Evolutionary conservation across 2,797 vertebrate species (phyloP).

Genomic region (Hyperoplus immaculatus): DNA sequence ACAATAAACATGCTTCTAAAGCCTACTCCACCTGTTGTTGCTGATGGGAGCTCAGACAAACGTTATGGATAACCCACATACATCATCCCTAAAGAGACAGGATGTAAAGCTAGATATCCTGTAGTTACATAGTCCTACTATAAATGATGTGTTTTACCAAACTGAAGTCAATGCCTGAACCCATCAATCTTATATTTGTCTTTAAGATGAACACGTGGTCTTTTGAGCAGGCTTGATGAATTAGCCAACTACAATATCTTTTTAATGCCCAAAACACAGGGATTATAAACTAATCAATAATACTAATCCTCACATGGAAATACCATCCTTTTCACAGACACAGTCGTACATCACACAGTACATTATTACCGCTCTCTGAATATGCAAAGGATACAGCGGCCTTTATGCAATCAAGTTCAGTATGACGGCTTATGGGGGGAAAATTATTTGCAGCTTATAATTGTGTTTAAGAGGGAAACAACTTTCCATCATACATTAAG

Average conservation of each 20-base stretch:
- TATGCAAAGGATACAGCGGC: conserved; percentile 36
- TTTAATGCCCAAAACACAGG: conserved; percentile 59
- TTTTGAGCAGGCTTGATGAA: conserved; percentile 36
- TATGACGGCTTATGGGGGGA: conserved; percentile 42
- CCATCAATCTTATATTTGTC: conserved; percentile 12
- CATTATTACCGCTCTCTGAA: conserved; percentile 46
- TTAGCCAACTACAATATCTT: conserved; percentile 38
- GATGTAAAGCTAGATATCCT: conserved; percentile 16
- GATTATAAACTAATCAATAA: conserved; percentile 76
- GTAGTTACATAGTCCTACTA: conserved; percentile 14
- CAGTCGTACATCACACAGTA: conserved; percentile 24
- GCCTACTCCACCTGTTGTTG: conserved; percentile 38
- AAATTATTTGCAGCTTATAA: conserved; percentile 65
- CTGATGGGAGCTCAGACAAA: conserved; percentile 15
- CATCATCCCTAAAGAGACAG: conserved; percentile 8
- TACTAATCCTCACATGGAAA: conserved; percentile 67
- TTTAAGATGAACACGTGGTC: conserved; percentile 26
- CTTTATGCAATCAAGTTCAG: conserved; percentile 47
- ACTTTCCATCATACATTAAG: conserved; percentile 72
- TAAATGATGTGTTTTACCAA: conserved; percentile 17
- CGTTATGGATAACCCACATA: background rate
- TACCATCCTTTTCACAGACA: conserved; percentile 41
- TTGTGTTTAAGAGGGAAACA: conserved; percentile 67
- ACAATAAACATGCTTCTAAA: conserved; percentile 26
- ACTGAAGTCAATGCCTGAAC: conserved; percentile 7